phyloP scores from a whole-genome alignment of 2,113 vertebrate species.

The Chitala chitala region DNA sequence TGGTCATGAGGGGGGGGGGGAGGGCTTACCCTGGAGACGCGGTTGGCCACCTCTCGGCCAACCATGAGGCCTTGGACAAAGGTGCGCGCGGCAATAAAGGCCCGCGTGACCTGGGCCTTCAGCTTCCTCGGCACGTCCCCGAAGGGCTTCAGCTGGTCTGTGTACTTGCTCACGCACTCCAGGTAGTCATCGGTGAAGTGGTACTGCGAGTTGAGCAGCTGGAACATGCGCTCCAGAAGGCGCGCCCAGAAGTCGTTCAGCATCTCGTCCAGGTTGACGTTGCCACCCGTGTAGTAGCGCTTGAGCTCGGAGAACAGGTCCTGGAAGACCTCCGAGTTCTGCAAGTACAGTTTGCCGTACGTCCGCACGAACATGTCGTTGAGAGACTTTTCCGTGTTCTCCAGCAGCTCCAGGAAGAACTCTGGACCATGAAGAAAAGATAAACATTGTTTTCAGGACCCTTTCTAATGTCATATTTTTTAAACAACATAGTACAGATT shows the following conservation, averaged over 20 bases:
- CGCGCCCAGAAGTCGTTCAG: constrained; percentile 81
- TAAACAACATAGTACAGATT: too few relatives aligned
- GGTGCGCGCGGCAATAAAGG: constrained; percentile 87
- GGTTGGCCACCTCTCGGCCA: constrained; percentile 88
- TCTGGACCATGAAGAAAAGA: constrained; percentile 55
- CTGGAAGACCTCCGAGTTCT: constrained; percentile 81
- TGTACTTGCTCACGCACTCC: constrained; percentile 89
- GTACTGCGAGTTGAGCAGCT: constrained; percentile 79
- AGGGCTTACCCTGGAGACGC: constrained; percentile 88
- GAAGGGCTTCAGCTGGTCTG: constrained; percentile 91
- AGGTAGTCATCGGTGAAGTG: constrained; percentile 75
- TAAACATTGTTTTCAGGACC: too few relatives aligned
- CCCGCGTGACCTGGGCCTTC: constrained; percentile 86
- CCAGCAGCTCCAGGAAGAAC: constrained; percentile 77
- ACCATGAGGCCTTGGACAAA: constrained; percentile 94
- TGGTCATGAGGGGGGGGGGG: too few relatives aligned
- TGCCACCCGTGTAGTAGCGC: constrained; percentile 74
- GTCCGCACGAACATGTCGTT: constrained; percentile 81
- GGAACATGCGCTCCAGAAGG: constrained; percentile 80
- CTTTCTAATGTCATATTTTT: too few relatives aligned
- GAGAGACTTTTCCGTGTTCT: constrained; percentile 74
- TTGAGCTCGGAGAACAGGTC: constrained; percentile 77
- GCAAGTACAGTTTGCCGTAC: constrained; percentile 76
- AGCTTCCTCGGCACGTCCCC: constrained; percentile 91
- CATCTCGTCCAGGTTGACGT: constrained; percentile 79